Base-by-base conservation (phyloP, 2,797 vertebrate genomes). In the Harpagifer antarcticus region DNA sequence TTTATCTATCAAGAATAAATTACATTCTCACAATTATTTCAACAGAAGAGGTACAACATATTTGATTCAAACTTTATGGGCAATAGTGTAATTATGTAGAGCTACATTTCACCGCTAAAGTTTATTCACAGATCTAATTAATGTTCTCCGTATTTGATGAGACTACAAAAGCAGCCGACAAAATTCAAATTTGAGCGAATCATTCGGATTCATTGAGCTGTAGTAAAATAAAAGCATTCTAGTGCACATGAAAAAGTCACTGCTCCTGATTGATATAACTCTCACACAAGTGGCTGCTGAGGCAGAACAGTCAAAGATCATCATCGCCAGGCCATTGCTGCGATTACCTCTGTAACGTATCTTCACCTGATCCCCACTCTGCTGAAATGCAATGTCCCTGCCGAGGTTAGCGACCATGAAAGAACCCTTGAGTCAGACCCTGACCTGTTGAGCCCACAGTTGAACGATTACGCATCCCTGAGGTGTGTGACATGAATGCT, bases 361-460 rank as follows among this genome's bases (percentile, higher is more conserved):
- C 86, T 71, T 84, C 59, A 67, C 43, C 74, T 72, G 78, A 86
- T 86, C 68, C 78, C 66, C 63, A 55, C 76, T 80, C 66, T 68
- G 72, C 82, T 81, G 79, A 84, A 87, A 83, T 64, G 71, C 78
- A 84, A 76, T 68, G 81, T 85, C 75, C 74, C 75, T 42, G 82
- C 85, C 72, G 84, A 86, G 83, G 84, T 88, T 81, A 86, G 74
- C 33, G 17, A 85, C 88, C 86, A 86, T 88, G 82, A 91, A 85
- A 86, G 79, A 74, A 83, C 85, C 81, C 81, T 83, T 50, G 85
- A 90, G 86, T 89, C 86, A 79, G 79, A 86, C 87, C 79, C 81
- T 86, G 90, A 91, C 88, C 88, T 76, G 80, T 31, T 45, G 70
- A 72, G 71, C 81, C 81, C 79, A 74, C 76, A 81, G 85, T 83